Evolutionary conservation across 1,140 invertebrate species (phyloP).

Genomic region (Bombyx mori): DNA sequence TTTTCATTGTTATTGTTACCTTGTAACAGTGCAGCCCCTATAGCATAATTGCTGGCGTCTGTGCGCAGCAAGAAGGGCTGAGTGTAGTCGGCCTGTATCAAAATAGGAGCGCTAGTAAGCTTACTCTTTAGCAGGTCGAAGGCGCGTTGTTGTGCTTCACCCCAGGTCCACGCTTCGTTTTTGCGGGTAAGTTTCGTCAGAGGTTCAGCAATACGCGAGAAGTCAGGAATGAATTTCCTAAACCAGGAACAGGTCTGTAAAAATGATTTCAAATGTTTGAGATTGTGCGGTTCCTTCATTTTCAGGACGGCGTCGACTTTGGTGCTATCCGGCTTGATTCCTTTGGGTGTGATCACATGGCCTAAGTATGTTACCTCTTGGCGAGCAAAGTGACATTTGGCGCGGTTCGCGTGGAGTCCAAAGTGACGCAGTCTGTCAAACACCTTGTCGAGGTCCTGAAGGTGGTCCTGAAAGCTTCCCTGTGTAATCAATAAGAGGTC

Average conservation of each 20-base stretch:
- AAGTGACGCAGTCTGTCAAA: too few species aligned
- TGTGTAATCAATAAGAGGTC: too few species aligned
- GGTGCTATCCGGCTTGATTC: too few species aligned
- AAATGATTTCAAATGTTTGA: slow-evolving; percentile 33
- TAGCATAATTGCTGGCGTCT: slow-evolving; percentile 39
- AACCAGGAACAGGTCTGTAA: slow-evolving; percentile 46
- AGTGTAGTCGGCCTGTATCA: slow-evolving; percentile 26
- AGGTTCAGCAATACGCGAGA: slow-evolving; percentile 43
- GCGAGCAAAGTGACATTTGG: too few species aligned
- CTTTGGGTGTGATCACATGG: too few species aligned
- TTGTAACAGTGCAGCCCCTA: slow-evolving; percentile 6
- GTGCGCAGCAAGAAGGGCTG: slow-evolving; percentile 29
- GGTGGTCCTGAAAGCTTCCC: too few species aligned
- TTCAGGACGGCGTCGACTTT: slow-evolving; percentile 32
- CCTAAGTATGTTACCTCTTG: too few species aligned
- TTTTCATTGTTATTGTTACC: slow-evolving; percentile 29
- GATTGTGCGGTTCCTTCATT: slow-evolving; percentile 20
- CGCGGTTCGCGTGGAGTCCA: too few species aligned
- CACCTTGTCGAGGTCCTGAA: too few species aligned
- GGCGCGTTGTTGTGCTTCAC: slow-evolving; percentile 13
- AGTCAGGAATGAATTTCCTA: slow-evolving; percentile 51
- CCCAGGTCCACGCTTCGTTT: slow-evolving; percentile 28
- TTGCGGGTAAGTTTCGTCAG: slow-evolving; percentile 42
- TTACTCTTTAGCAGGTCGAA: slow-evolving; percentile 22
- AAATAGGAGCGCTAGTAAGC: slow-evolving; percentile 22